Conservation (phyloP, 2,888 invertebrate genomes). For the Calameuta filiformis region DNA sequence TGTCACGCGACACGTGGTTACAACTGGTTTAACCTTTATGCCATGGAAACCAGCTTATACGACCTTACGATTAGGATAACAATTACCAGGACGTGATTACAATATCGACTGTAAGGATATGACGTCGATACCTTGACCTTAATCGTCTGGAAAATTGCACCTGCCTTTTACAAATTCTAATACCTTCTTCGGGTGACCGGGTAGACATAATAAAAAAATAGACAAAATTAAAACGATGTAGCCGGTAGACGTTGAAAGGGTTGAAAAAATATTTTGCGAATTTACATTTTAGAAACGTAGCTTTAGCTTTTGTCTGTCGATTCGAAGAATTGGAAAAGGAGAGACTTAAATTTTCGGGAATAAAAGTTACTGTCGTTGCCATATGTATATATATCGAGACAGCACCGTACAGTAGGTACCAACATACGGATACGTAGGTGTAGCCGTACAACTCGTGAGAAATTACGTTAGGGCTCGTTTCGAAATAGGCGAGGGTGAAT, state of each 20-base stretch:
- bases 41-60: neutral
- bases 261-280: neutral
- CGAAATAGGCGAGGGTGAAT: neutral
- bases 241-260: neutral
- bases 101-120: neutral
- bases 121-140: neutral
- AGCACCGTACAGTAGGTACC: neutral
- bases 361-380: neutral
- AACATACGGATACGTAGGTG: neutral
- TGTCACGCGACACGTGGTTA: constrained; percentile 49
- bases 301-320: neutral
- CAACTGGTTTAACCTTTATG: neutral
- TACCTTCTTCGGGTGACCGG: neutral
- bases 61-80: neutral
- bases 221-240: neutral
- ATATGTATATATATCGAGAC: too few species aligned
- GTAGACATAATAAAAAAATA: too few species aligned
- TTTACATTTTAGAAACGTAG: neutral
- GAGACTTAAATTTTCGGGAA: neutral
- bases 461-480: neutral
- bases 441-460: neutral
- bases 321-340: neutral
- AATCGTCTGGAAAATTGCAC: neutral
- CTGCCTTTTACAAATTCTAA: neutral
- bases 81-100: neutral